phyloP scores from a whole-genome alignment of 2,113 vertebrate genomes.

The Elgaria multicarinata region DNA sequence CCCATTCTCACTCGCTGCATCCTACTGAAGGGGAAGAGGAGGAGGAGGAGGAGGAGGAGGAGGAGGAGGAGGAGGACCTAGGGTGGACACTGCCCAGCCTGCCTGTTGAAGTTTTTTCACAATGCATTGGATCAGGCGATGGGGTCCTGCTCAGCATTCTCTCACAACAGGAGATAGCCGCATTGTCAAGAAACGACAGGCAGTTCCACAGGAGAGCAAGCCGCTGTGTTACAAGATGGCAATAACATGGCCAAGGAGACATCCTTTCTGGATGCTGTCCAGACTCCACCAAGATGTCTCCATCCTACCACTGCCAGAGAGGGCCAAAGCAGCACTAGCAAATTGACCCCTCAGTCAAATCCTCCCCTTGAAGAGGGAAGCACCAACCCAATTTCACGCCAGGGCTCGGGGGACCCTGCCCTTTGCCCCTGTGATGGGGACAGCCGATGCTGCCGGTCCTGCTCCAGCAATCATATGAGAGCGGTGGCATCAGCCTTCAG shows the following conservation, averaged over 20 bases:
- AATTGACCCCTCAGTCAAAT: constrained; percentile 27
- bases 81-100: too few species aligned
- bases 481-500: constrained; percentile 73
- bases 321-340: constrained; percentile 47
- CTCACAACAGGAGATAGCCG: too few species aligned
- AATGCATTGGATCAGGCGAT: too few species aligned
- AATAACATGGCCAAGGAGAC: constrained; percentile 58
- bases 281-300: constrained; percentile 39
- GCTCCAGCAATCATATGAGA: constrained; percentile 63
- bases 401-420: not conserved
- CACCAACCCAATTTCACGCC: not conserved
- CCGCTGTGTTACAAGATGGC: constrained; percentile 25
- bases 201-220: not conserved
- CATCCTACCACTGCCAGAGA: constrained; percentile 60
- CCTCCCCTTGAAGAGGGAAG: not conserved
- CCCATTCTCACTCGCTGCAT: too few species aligned
- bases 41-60: too few species aligned
- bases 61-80: too few species aligned
- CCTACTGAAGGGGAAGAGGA: too few species aligned
- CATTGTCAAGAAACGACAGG: too few species aligned
- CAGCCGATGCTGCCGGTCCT: constrained; percentile 63
- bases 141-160: too few species aligned
- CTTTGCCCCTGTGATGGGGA: rapidly evolving
- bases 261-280: constrained; percentile 27
- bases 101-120: too few species aligned